Evolutionary conservation across 2,797 vertebrate genomes (phyloP), one percentile per base, ranked within the genome.

Genomic region (Podargus strigoides): DNA sequence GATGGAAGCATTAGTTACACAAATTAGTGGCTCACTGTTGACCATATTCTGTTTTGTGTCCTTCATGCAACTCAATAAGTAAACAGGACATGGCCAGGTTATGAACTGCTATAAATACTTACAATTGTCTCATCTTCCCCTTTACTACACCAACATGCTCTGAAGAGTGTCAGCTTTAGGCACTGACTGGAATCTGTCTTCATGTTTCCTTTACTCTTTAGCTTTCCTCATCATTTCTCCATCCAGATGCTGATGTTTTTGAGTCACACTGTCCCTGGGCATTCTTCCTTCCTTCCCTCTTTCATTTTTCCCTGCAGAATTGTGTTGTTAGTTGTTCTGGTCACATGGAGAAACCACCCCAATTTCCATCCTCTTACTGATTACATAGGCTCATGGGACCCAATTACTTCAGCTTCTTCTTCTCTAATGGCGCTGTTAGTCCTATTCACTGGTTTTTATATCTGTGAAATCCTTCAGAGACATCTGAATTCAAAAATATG

Each of bases 341-440:
- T 76, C 92, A 91, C 69, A 46, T 56, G 78, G 66, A 89, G 75
- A 88, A 81, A 87, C 56, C 69, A 79, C 58, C 42, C 70, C 85
- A 85, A 30, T 87, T 96, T 91, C 87, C 46, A 34, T 95, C 92
- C 59, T 86, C 94, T 81, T 85, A 72, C 11, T 92, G 58, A 67
- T 96, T 93, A 64, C n/a, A 44, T 16, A 89, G 53, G 55, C 96
- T 96, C 95, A 68, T 5, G 67, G 91, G 93, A 95, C 44, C 73
- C 84, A 97, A 97, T 97, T 97, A 97, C 83, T 94, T 83, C 74
- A 90, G 55, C 79, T 96, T 70, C 81, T 90, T 93, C 66, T 85
- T 95, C 37, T 84, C 88, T 90, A 91, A 94, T 89, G 94, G 82
- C 77, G 28, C 79, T 79, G 56, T 94, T 96, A 94, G 90, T 87